A percentile compares a stretch with the other conserved stretches of the same genome.
These are phyloP conservation scores for Drosophila nasuta DNA, from an alignment of 1,140 invertebrate species.

Conservation along the genomic window DNA sequence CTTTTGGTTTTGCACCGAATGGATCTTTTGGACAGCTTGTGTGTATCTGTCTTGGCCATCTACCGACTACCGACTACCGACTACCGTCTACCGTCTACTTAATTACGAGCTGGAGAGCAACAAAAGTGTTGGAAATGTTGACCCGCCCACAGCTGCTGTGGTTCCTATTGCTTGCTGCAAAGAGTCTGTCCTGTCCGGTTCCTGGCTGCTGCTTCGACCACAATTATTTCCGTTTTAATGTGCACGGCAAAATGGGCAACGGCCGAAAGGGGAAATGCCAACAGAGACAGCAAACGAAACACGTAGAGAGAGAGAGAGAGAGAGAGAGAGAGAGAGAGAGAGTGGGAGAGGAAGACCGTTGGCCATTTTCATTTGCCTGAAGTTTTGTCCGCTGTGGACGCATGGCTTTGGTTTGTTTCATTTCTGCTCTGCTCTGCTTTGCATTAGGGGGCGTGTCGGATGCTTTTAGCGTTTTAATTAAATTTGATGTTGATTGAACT, in stretches of 20 bases:
- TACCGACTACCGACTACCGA: conserved; percentile 17
- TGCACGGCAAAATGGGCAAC: conserved; percentile 14
- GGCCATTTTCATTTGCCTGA: conserved; percentile 33
- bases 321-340: background rate
- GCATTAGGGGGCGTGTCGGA: conserved; percentile 59
- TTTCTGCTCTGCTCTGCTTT: conserved; percentile 53
- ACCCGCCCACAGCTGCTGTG: conserved; percentile 36
- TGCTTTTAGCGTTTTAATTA: conserved; percentile 83
- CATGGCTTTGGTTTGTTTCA: conserved; percentile 20
- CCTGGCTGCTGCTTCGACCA: conserved; percentile 42
- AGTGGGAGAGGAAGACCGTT: background rate
- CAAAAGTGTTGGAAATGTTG: conserved; percentile 68
- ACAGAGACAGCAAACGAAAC: background rate
- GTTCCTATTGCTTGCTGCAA: conserved; percentile 38
- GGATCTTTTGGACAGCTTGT: background rate
- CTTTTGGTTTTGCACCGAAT: background rate
- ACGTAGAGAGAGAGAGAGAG: background rate
- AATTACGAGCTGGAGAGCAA: conserved; percentile 45
- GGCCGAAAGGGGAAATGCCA: background rate
- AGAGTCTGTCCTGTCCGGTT: conserved; percentile 39
- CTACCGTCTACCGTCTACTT: conserved; percentile 47
- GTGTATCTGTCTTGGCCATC: background rate
- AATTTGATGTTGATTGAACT: conserved; percentile 82
- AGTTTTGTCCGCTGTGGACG: conserved; percentile 18
- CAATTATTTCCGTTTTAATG: conserved; percentile 80